phyloP scores from a whole-genome alignment of 1,140 invertebrate species.

The Calosoma granatense region DNA sequence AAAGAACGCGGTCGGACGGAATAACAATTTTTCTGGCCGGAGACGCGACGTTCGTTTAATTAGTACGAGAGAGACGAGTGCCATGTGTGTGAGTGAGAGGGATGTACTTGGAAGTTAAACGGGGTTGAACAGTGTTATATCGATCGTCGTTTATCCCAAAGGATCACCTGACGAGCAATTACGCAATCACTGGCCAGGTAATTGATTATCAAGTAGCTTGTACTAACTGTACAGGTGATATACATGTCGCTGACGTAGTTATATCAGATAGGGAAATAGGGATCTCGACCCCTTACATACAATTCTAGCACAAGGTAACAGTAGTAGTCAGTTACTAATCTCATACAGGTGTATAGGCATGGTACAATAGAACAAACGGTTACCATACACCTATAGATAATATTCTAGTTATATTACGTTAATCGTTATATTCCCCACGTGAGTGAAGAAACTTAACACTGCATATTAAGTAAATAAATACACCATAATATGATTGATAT shows the following conservation, averaged over 20 bases:
- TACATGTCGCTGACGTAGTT: background rate
- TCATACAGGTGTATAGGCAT: too few relatives aligned
- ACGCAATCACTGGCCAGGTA: slow-evolving; percentile 25
- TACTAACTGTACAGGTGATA: slow-evolving; percentile 8
- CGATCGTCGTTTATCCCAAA: slow-evolving; percentile 25
- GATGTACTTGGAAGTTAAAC: slow-evolving; percentile 5
- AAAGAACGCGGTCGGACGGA: background rate
- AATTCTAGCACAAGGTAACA: too few relatives aligned
- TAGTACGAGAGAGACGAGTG: background rate
- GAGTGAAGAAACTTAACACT: too few relatives aligned
- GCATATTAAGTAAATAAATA: too few relatives aligned
- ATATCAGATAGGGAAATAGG: too few relatives aligned
- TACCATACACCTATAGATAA: too few relatives aligned
- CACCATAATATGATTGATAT: too few relatives aligned
- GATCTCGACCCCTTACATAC: too few relatives aligned
- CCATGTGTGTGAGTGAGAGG: background rate
- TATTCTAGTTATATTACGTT: too few relatives aligned
- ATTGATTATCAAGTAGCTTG: slow-evolving; percentile 24
- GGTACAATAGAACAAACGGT: too few relatives aligned
- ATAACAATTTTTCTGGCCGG: background rate
- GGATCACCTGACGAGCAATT: slow-evolving; percentile 27
- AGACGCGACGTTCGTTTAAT: background rate
- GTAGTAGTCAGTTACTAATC: too few relatives aligned
- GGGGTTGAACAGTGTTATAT: slow-evolving; percentile 24
- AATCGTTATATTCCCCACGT: too few relatives aligned